phyloP scores from a whole-genome alignment of 2,797 vertebrate genomes.

The Phalloptychus januarius region DNA sequence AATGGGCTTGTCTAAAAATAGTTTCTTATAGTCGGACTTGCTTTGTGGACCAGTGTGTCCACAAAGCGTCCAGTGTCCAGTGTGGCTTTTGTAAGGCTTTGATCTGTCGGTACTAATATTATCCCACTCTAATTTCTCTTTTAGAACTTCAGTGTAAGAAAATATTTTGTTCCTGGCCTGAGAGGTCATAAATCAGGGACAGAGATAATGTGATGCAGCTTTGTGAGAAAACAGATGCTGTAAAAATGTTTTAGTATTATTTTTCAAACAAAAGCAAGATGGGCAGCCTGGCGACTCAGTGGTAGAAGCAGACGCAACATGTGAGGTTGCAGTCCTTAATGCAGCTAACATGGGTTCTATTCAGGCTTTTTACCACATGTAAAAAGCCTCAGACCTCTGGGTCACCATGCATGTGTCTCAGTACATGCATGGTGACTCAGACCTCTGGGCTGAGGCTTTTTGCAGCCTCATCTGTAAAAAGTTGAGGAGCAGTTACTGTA shows the following conservation, averaged over 20 bases:
- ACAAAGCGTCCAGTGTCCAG: too few species aligned
- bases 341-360: neutral
- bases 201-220: neutral
- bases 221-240: neutral
- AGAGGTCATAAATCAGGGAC: neutral
- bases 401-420: too few species aligned
- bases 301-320: neutral
- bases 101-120: neutral
- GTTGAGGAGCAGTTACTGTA: too few species aligned
- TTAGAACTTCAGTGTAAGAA: neutral
- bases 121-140: neutral
- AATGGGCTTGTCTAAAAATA: neutral
- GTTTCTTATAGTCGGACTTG: neutral
- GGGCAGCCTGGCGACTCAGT: neutral
- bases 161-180: neutral
- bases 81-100: neutral
- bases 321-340: neutral
- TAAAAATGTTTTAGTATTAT: neutral
- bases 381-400: too few species aligned
- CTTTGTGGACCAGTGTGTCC: neutral
- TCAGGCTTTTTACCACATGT: neutral
- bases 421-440: too few species aligned
- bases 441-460: too few species aligned
- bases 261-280: neutral
- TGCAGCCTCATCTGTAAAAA: too few species aligned